Evolutionary conservation across 2,113 vertebrate genomes (phyloP).

Genomic region (Callopanchax toddi): DNA sequence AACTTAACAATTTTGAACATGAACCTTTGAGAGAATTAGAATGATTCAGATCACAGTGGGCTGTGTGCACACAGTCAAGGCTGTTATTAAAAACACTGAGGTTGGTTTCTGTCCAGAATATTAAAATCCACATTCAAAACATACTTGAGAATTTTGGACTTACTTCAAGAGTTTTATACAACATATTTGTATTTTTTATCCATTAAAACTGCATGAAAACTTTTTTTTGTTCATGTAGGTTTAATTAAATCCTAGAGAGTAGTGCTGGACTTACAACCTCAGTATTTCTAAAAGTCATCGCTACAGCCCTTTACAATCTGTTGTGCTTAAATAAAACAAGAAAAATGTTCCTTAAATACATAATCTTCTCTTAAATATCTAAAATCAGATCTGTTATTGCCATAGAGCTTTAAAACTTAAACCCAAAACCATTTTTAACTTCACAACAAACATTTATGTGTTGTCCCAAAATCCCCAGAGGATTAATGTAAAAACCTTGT

Average conservation of each 20-base stretch:
- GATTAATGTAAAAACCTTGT: constrained; percentile 15
- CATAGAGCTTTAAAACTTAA: constrained; percentile 7
- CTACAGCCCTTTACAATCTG: not conserved
- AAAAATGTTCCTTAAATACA: constrained; percentile 3
- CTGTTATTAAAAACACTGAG: constrained; percentile 24
- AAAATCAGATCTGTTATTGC: constrained; percentile 15
- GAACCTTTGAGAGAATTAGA: constrained; percentile 47
- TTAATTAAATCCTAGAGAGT: too few species aligned
- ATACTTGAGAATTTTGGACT: too few species aligned
- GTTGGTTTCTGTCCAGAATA: not conserved
- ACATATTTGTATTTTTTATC: not conserved
- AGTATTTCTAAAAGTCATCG: constrained; percentile 19
- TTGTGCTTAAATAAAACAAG: constrained; percentile 33
- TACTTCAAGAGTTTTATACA: too few species aligned
- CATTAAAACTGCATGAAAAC: too few species aligned
- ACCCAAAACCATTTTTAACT: constrained; percentile 2
- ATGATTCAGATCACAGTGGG: constrained; percentile 54
- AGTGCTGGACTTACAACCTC: constrained; percentile 24
- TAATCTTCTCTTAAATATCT: constrained; percentile 12
- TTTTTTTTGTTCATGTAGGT: too few species aligned
- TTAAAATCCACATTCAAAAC: too few species aligned
- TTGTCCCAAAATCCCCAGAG: not conserved
- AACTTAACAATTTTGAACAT: constrained; percentile 38
- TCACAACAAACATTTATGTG: not conserved
- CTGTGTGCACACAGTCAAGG: constrained; percentile 30